Conservation (phyloP, 2,888 invertebrate genomes). For the Cephus sareptanus region DNA sequence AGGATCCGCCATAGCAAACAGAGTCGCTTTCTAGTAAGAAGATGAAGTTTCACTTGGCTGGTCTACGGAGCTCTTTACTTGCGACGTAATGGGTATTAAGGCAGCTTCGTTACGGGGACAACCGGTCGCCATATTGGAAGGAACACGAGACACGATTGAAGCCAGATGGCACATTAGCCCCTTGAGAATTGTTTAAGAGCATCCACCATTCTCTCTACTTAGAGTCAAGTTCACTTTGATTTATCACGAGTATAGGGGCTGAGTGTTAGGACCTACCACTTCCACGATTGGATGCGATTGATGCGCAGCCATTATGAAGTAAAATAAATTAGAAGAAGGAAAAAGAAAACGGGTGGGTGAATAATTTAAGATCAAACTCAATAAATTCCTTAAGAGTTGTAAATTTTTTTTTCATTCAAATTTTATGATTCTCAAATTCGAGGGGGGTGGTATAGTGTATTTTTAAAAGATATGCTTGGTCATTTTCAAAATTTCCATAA, state of each 20-base stretch:
- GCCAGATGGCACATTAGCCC: slow-evolving; percentile 18
- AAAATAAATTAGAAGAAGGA: not conserved
- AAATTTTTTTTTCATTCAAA: not conserved
- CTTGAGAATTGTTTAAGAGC: slow-evolving; percentile 4
- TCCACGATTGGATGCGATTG: not conserved
- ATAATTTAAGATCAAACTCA: not conserved
- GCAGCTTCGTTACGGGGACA: slow-evolving; percentile 32
- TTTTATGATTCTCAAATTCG: not conserved
- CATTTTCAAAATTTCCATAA: no score
- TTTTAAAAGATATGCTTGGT: not conserved
- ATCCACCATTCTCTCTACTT: slow-evolving; percentile 2
- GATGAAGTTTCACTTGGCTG: not conserved
- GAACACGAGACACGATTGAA: slow-evolving; percentile 16
- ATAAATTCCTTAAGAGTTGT: not conserved
- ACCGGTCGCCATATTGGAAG: slow-evolving; percentile 14
- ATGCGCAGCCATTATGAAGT: not conserved
- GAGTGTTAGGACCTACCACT: not conserved
- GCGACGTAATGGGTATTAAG: slow-evolving; percentile 31
- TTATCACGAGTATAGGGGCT: not conserved
- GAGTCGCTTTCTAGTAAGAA: not conserved
- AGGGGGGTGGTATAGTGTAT: no score
- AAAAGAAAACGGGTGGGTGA: not conserved
- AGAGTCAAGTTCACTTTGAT: not conserved
- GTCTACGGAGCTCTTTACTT: not conserved
- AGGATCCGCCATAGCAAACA: not conserved